Evolutionary conservation across 2,888 invertebrate genomes (phyloP).

Genomic region (Drosophila meridionalis): DNA sequence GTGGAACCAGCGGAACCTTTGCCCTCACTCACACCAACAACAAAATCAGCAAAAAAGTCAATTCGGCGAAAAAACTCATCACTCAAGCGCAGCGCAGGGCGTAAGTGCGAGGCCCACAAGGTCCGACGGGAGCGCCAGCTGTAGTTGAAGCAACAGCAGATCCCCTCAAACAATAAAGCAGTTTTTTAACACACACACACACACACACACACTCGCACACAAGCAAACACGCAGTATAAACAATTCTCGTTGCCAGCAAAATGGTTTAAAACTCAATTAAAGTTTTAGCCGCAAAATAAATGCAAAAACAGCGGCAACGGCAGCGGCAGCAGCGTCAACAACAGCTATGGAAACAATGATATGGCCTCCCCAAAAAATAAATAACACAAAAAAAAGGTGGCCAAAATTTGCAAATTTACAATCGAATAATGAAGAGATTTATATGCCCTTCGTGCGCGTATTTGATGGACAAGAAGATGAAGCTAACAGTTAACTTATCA

Average conservation of each 20-base stretch:
- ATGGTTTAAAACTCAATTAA: slow-evolving; percentile 81
- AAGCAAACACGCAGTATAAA: slow-evolving; percentile 38
- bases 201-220: slow-evolving; percentile 9
- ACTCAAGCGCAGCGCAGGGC: slow-evolving; percentile 58
- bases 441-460: neutral
- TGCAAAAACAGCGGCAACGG: slow-evolving; percentile 64
- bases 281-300: slow-evolving; percentile 81
- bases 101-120: slow-evolving; percentile 35
- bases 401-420: slow-evolving; percentile 1
- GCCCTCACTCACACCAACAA: slow-evolving; percentile 1
- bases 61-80: slow-evolving; percentile 69
- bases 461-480: neutral
- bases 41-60: slow-evolving; percentile 24
- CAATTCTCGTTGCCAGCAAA: slow-evolving; percentile 61
- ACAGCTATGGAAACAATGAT: slow-evolving; percentile 55
- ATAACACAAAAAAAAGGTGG: slow-evolving; percentile 15
- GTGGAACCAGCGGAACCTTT: slow-evolving; percentile 14
- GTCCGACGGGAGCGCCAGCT: slow-evolving; percentile 10
- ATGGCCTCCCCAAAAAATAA: slow-evolving; percentile 22
- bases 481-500: neutral
- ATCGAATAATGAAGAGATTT: slow-evolving; percentile 7
- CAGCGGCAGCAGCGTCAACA: slow-evolving; percentile 49
- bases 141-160: slow-evolving; percentile 37
- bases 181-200: slow-evolving; percentile 35
- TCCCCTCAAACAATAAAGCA: slow-evolving; percentile 43